Base-by-base conservation (phyloP, 1,140 invertebrate species). In the Scaptomyza graminum region DNA sequence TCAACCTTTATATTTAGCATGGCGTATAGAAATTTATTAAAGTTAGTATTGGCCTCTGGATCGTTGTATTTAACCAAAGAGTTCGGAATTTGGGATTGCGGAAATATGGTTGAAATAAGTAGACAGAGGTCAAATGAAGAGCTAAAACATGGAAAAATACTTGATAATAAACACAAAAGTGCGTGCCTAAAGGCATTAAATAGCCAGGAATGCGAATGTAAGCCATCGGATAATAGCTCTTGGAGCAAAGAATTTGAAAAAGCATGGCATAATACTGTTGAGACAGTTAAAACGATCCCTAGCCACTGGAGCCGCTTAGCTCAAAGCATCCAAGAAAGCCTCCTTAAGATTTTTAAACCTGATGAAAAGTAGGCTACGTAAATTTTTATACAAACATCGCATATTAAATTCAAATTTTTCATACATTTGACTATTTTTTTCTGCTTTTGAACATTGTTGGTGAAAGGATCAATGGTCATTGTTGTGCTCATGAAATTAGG, bases 281-380 rank as follows among this genome's bases (percentile, higher is more conserved):
- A 50, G 11, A 15, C 34, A n/a, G 4, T 70, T 9, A 0, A 15
- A 5, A 25, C 11, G 4, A 37, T 65, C 12, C 52, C 67, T n/a
- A n/a, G 11, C 4, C 46, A 70, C 12, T 70, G 67, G 52, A 5
- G 18, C 6, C 25, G 61, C 1, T 25, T 65, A 7, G 13, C 51
- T 2, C 2, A 37, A 5, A 22, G 13, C 1, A 7, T 65, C 5
- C 12, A 57, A 11, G 18, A 65, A 1, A 70, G 22, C 15, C 2
- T 56, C n/a, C 9, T 15, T 5, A 3, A 51, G 28, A 44, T 44
- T 57, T 57, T 70, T 16, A 22, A 31, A 46, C 9, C 5, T 1
- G 50, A 34, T 51, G 64, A 66, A 8, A 49, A 72, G 69, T 72
- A 72, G 69, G 69, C 63, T 31, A 12, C n/a, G 15, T 2, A 31